phyloP scores from a whole-genome alignment of 2,113 vertebrate species.

The Hydrolagus affinis region DNA sequence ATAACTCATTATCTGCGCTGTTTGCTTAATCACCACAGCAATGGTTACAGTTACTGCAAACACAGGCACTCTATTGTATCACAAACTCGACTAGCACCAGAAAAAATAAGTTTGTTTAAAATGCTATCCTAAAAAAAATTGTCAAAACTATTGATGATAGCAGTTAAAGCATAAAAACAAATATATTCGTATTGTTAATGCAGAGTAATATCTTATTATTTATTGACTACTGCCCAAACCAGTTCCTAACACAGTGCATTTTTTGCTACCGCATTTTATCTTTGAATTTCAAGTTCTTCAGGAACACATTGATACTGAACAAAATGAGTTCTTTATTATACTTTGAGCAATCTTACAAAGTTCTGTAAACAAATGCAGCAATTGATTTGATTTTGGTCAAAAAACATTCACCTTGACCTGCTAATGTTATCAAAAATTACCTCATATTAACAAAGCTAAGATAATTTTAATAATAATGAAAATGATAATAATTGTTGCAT shows the following conservation, averaged over 20 bases:
- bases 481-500: too few relatives aligned
- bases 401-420: not conserved
- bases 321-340: conserved; percentile 1
- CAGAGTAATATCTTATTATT: not conserved
- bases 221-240: not conserved
- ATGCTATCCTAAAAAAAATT: not conserved
- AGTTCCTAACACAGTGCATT: not conserved
- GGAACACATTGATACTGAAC: not conserved
- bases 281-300: not conserved
- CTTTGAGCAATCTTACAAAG: not conserved
- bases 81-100: not conserved
- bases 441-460: not conserved
- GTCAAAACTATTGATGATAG: not conserved
- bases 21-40: too few relatives aligned
- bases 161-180: not conserved
- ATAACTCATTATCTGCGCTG: too few relatives aligned
- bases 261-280: not conserved
- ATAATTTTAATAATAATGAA: conserved; percentile 21
- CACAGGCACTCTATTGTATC: too few relatives aligned
- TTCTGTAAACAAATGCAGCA: not conserved
- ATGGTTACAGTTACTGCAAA: too few relatives aligned
- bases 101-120: conserved; percentile 5
- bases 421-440: not conserved
- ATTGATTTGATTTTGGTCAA: not conserved
- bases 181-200: not conserved